Base-by-base conservation (phyloP, 2,797 vertebrate species). In the Neopelma chrysocephalum region DNA sequence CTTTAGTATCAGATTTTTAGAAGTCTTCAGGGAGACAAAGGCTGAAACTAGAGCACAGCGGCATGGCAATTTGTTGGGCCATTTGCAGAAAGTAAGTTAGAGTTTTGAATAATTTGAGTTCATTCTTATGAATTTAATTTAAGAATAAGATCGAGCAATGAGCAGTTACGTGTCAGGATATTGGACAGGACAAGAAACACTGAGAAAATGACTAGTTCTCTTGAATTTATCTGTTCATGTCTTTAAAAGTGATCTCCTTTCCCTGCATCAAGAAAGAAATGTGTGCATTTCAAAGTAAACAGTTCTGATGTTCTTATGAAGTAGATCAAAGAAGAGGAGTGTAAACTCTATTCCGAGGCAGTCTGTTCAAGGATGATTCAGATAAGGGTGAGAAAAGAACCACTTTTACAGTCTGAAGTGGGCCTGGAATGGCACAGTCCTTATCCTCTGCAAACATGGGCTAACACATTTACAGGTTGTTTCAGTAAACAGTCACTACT, bases 251-350 rank as follows among this genome's bases (percentile, higher is more conserved):
- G 20, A 29, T 65, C 53, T 68, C 38, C 6, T 86, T 82, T 23
- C 22, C 25, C 47, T 50, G 45, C 18, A 45, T 21, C 43, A 56
- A 75, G 50, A 82, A 78, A 90, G 31, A 90, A 85, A 57, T 29
- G 58, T 69, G 48, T 90, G 94, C 96, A 97, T 97, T 97, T 97
- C 97, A 97, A 97, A 97, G 96, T 77, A 80, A 95, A 82, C 56
- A 77, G 51, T 95, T 82, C 56, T 95, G 83, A 94, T 93, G 90
- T 90, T 96, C 94, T 94, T 94, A 96, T 91, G 85, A 94, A 93
- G 82, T 5, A 94, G 96, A 97, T 97, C 96, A 97, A 97, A 97
- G 96, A 73, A 43, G 15, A 82, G 43, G 76, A 91, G 84, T 32
- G 89, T 91, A 93, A 92, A 83, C 65, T 90, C 48, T 71, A 93